Evolutionary conservation across 1,140 invertebrate genomes (phyloP), one percentile per base, ranked within the genome.

Genomic region (Cataglyphis hispanica): DNA sequence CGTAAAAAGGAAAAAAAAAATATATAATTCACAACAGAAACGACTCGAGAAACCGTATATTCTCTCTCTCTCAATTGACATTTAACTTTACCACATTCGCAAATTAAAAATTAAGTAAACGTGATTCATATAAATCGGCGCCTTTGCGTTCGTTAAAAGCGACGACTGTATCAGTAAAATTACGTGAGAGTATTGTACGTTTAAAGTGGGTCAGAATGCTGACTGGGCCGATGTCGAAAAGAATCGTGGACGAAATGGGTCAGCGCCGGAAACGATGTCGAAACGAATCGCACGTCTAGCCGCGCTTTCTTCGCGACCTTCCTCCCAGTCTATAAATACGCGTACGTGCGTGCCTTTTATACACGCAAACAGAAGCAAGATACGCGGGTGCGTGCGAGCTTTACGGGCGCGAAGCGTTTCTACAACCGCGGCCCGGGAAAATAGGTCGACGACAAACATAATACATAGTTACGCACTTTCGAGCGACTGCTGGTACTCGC

Each of bases 251-350:
- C 78, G 81, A 93, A 93, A 94, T 93, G 91, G 93, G 93, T 93
- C 93, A 91, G 86, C 89, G 88, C 87, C 87, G 88, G 88, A 88
- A 92, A 84, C 84, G 85, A 86, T 92, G 90, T 92, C 90, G 91
- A 92, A 92, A 92, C 84, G 85, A 85, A 90, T 88, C 77, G 84
- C 75, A 86, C 58, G 74, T 85, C 86, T 91, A 88, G 89, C 86
- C 86, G 89, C 90, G 91, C 93, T 93, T 93, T 93, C 93, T 93
- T 93, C 91, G 75, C 87, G 93, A 93, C 93, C 93, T 94, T 94
- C 92, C 86, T 86, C 70, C 84, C 81, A 13, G 85, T 87, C 93
- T 93, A 93, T 92, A 91, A 93, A 91, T 90, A 86, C 63, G n/a
- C 77, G 34, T 27, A 50, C 8, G 34, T 61, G 58, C 67, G 43